Conservation (phyloP, 2,797 vertebrate genomes). For the Paedocypris micromegethes region DNA sequence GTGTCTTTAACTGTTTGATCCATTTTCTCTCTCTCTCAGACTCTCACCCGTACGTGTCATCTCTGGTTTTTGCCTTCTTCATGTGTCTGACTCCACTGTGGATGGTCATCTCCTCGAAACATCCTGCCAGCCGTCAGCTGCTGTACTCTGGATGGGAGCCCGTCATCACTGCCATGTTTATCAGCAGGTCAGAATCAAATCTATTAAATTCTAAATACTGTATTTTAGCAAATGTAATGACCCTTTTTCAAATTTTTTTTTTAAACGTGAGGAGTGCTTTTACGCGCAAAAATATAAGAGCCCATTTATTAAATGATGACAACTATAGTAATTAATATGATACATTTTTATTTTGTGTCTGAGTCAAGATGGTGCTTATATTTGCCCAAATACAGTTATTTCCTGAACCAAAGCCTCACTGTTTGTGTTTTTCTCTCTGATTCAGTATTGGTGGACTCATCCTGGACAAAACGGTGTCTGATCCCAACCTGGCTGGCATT, state of each 20-base stretch:
- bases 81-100: slow-evolving; percentile 90
- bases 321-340: no score
- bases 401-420: no score
- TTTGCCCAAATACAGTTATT: no score
- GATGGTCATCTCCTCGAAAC: slow-evolving; percentile 92
- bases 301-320: no score
- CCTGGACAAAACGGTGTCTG: slow-evolving; percentile 93
- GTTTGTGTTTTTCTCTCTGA: slow-evolving; percentile 27
- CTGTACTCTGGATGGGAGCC: slow-evolving; percentile 96
- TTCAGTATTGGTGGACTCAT: slow-evolving; percentile 95
- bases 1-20: neutral
- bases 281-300: no score
- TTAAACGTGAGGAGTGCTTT: no score
- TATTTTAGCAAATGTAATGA: no score
- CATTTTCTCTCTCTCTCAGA: slow-evolving; percentile 66
- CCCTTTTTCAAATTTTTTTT: no score
- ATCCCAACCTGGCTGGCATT: slow-evolving; percentile 91
- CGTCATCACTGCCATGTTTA: slow-evolving; percentile 95
- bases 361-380: no score
- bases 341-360: no score
- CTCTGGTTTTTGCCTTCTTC: slow-evolving; percentile 89
- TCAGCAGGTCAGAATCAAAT: slow-evolving; percentile 80
- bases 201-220: no score
- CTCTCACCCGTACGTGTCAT: slow-evolving; percentile 82
- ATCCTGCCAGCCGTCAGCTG: slow-evolving; percentile 91